These are phyloP conservation scores for Sebastes baramenuke DNA, from an alignment of 2,797 vertebrate genomes.

Conservation along the genomic window DNA sequence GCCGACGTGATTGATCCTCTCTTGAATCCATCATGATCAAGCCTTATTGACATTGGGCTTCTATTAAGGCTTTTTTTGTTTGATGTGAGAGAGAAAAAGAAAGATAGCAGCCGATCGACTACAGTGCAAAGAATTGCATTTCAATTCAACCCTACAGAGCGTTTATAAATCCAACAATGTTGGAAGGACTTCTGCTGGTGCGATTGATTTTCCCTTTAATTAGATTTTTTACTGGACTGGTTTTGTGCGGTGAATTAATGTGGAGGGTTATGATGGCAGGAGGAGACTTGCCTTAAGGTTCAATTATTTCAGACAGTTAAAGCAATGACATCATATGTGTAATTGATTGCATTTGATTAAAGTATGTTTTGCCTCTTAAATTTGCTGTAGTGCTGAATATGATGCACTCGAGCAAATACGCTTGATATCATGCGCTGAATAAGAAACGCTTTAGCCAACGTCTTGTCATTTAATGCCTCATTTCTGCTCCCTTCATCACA, in stretches of 20 bases:
- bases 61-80: conserved; percentile 61
- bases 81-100: conserved; percentile 23
- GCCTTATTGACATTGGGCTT: conserved; percentile 68
- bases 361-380: conserved; percentile 25
- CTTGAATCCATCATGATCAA: conserved; percentile 80
- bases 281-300: conserved; percentile 41
- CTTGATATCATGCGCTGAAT: conserved; percentile 29
- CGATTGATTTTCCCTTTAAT: conserved; percentile 72
- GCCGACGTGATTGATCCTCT: conserved; percentile 67
- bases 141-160: conserved; percentile 30
- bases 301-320: conserved; percentile 42
- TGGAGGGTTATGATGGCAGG: conserved; percentile 26
- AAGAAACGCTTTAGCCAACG: conserved; percentile 8
- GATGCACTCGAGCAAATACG: conserved; percentile 22
- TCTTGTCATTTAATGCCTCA: conserved; percentile 38
- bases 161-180: conserved; percentile 40
- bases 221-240: conserved; percentile 48
- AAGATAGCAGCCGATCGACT: conserved; percentile 36
- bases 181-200: conserved; percentile 45
- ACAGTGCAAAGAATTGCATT: conserved; percentile 10
- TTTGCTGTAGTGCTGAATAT: conserved; percentile 8
- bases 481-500: conserved; percentile 29
- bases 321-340: conserved; percentile 14
- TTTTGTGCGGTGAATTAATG: conserved; percentile 56
- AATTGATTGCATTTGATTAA: conserved; percentile 35